Evolutionary conservation across 2,113 vertebrate genomes (phyloP).

Genomic region (Tichodroma muraria): DNA sequence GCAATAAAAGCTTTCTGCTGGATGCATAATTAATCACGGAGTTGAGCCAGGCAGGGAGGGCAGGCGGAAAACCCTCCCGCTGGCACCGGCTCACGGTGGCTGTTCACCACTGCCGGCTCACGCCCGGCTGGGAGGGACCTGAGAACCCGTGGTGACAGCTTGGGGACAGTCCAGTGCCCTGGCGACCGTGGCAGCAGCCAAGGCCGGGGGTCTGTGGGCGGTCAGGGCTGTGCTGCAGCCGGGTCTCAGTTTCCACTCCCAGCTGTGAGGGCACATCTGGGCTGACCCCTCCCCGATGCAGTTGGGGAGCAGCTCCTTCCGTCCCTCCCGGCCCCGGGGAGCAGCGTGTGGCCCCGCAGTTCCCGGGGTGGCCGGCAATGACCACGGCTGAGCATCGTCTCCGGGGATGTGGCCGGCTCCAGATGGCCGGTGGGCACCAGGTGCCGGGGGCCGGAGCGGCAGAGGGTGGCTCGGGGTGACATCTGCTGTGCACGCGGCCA

Average conservation of each 20-base stretch:
- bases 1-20: constrained; percentile 49
- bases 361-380: accelerated
- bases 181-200: accelerated
- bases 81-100: accelerated
- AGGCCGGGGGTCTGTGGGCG: accelerated
- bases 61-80: not conserved
- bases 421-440: constrained; percentile 73
- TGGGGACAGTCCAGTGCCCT: not conserved
- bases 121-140: not conserved
- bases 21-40: constrained; percentile 43
- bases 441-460: constrained; percentile 28
- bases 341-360: too few relatives aligned
- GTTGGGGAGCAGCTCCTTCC: not conserved
- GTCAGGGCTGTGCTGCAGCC: not conserved
- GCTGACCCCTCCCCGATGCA: not conserved
- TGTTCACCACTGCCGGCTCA: too few relatives aligned
- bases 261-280: not conserved
- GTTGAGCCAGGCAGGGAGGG: not conserved
- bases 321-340: not conserved
- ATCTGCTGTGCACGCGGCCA: not conserved
- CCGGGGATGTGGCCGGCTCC: not conserved
- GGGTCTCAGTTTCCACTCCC: not conserved
- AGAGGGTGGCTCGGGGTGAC: not conserved
- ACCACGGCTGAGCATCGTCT: not conserved
- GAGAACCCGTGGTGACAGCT: accelerated